Base-by-base conservation (phyloP, 2,888 invertebrate genomes). In the Poecilus cupreus region DNA sequence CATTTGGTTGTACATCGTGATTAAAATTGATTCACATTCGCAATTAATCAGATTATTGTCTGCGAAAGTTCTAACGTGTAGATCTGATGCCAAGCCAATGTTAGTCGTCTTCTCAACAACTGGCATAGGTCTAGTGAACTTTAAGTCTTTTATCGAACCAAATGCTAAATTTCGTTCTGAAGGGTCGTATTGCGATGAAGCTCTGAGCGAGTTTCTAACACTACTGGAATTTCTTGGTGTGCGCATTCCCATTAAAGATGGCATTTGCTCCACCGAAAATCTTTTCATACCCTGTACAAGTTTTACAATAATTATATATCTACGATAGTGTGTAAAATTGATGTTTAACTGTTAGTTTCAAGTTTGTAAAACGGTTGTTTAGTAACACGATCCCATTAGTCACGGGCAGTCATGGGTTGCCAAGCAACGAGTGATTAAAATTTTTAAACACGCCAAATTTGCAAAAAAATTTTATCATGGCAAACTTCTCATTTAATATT, bases 1-100 rank as follows among this genome's bases (percentile, higher is more conserved):
- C 60, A 93, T 88, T 85, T 93, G 92, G 0, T 90, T 89, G 84
- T 93, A 94, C 54, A 91, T 91, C 0, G 91, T 90, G 26, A 89
- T 88, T 60, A 93, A 87, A 82, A 93, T 93, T 10, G 90, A 84
- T 37, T 90, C 87, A 85, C 94, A 94, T 84, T 92, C 91, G 84
- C 94, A 94, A 60, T 90, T 88, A 0, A 89, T 88, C 82, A 92
- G 90, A 83, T 93, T 90, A 3, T 91, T 84, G 0, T 90, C 89
- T 0, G 91, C 90, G 83, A 93, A 92, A 0, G 87, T 87, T 76
- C 82, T 51, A 8, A 43, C 43, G 10, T 72, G 43, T 10, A 64
- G 3, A 8, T 32, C 32, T 2, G 60, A 24, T 13, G 11, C 60
- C 6, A 32, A 2, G 16, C 51, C 51, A 51, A 51, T 51, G 20